Base-by-base conservation (phyloP, 2,113 vertebrate genomes). In the Poecilia latipinna region DNA sequence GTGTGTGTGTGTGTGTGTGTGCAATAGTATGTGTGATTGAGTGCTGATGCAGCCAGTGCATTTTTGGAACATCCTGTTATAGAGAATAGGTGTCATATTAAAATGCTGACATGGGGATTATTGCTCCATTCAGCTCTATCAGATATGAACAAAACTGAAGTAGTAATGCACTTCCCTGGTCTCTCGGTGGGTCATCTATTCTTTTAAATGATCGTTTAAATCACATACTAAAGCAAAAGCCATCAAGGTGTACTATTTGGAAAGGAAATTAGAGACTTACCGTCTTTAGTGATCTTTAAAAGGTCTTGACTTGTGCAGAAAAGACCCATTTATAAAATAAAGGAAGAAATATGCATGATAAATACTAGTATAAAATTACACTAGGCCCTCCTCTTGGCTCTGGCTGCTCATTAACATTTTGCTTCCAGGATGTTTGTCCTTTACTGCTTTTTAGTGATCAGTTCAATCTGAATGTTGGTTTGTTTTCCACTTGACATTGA, bases 101-200 rank as follows among this genome's bases (percentile, higher is more conserved):
- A 90, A 86, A 87, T 1, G 82, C 90, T 89, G 87, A 88, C 82
- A 82, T 66, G 71, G 70, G 75, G 82, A 86, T 89, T 85, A 90
- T 85, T 81, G 70, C 82, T 68, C 67, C 77, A 72, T 89, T 89
- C 75, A 80, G 69, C 65, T 74, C 72, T 75, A 84, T 87, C 83
- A 86, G 86, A 87, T 83, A 89, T 82, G 77, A 83, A 85, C 70
- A 82, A 75, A 74, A 72, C 61, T 77, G 72, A 70, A 80, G 75
- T 75, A 77, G 42, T 86, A 80, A 73, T 77, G 83, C 89, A 82
- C 66, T 74, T 67, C 61, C n/a, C 61, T n/a, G 26, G 44, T 77
- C 82, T 77, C 82, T 70, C 0, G 65, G 72, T 33, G 15, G 70
- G 67, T 80, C 72, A 78, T 88, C 84, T 74, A 83, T 88, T 78